These are phyloP conservation scores for Oikopleura vanhoeffeni DNA, from an alignment of 23 tunicate species.

Conservation along the genomic window DNA sequence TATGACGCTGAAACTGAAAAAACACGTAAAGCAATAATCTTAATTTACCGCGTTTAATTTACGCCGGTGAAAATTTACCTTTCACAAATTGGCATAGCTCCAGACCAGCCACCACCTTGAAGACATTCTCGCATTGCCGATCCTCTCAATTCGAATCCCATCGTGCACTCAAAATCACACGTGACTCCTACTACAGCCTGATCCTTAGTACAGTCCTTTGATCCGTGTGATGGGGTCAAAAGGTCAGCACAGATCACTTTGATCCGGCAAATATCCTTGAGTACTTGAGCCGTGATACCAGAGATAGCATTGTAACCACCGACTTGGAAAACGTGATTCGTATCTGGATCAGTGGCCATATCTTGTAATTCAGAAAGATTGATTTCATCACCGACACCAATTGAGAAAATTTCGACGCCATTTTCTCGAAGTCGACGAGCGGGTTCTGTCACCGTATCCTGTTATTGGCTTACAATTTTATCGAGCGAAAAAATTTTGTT, in stretches of 20 bases:
- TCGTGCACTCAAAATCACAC: not conserved
- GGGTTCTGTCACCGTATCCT: conserved; percentile 68
- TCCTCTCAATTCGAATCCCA: not conserved
- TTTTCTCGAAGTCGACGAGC: conserved; percentile 38
- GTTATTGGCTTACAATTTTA: no score
- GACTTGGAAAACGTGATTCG: conserved; percentile 73
- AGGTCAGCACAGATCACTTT: conserved; percentile 36
- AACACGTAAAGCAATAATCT: no score
- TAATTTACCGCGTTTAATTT: no score
- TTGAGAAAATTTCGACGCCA: conserved; percentile 65
- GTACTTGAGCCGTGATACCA: conserved; percentile 33
- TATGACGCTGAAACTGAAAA: no score
- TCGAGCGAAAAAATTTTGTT: no score
- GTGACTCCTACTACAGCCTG: not conserved
- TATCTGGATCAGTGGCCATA: conserved; percentile 52
- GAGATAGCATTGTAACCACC: conserved; percentile 57
- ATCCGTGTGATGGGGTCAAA: conserved; percentile 46
- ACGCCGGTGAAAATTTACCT: no score
- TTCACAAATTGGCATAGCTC: not conserved
- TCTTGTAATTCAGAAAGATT: conserved; percentile 31
- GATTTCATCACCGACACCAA: conserved; percentile 41
- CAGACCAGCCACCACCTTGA: not conserved
- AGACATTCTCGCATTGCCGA: not conserved
- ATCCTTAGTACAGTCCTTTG: conserved; percentile 41
- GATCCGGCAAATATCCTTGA: conserved; percentile 54